These are phyloP conservation scores for Channa striata DNA, from an alignment of 2,797 vertebrate genomes.

Conservation along the genomic window DNA sequence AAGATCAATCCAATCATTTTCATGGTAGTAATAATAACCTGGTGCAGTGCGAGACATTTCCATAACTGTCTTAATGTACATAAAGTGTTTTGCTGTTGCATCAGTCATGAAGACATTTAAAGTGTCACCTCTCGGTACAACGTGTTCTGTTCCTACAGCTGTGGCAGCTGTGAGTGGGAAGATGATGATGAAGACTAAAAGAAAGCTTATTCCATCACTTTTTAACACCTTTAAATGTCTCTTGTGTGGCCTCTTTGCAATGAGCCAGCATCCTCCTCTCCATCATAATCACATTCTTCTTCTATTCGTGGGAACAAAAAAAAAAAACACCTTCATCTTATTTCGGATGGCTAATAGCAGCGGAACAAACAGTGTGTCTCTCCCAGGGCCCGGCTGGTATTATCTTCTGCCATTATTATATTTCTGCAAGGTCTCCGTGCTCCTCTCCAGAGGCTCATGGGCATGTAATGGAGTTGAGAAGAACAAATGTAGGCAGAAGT, in stretches of 20 bases:
- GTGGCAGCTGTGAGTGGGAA: slow-evolving; percentile 72
- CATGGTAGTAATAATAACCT: slow-evolving; percentile 13
- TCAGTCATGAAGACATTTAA: slow-evolving; percentile 59
- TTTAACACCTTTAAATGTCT: slow-evolving; percentile 70
- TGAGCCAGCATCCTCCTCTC: slow-evolving; percentile 38
- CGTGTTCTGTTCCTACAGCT: slow-evolving; percentile 63
- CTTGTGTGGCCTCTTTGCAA: slow-evolving; percentile 45
- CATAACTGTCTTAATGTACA: slow-evolving; percentile 26
- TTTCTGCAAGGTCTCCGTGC: slow-evolving; percentile 54
- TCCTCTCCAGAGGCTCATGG: slow-evolving; percentile 44
- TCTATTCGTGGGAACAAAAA: slow-evolving; percentile 20
- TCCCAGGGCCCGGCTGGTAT: slow-evolving; percentile 51
- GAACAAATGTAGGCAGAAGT: slow-evolving; percentile 17
- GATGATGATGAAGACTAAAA: slow-evolving; percentile 60
- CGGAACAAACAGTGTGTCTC: slow-evolving; percentile 59
- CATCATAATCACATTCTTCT: slow-evolving; percentile 45
- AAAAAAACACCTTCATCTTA: slow-evolving; percentile 31
- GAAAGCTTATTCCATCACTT: slow-evolving; percentile 65
- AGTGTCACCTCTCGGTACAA: slow-evolving; percentile 69
- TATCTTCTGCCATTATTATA: slow-evolving; percentile 69
- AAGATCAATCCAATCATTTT: slow-evolving; percentile 11
- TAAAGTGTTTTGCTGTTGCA: slow-evolving; percentile 37
- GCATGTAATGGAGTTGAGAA: slow-evolving; percentile 51
- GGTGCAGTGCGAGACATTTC: slow-evolving; percentile 7
- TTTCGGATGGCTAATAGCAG: slow-evolving; percentile 62